Evolutionary conservation across 2,888 invertebrate species (phyloP).

Genomic region (Elegia similella): DNA sequence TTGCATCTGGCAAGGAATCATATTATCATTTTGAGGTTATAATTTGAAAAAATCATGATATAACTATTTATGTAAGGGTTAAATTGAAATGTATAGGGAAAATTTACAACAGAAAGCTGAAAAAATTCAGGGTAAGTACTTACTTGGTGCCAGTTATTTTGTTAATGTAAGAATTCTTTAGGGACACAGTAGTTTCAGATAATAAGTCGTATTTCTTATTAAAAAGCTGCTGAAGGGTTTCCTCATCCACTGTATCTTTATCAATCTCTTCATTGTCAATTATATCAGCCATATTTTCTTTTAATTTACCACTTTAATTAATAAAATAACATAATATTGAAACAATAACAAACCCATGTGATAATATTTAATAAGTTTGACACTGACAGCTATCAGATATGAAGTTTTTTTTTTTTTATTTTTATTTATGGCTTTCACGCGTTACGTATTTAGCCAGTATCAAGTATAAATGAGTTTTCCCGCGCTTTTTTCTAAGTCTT

Average conservation of each 20-base stretch:
- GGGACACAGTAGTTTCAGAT: constrained; percentile 76
- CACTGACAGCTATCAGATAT: background rate
- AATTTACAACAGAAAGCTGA: background rate
- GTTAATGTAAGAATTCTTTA: constrained; percentile 82
- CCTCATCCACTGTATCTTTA: constrained; percentile 52
- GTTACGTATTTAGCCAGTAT: too few species aligned
- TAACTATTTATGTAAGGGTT: too few species aligned
- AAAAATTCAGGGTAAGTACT: constrained; percentile 32
- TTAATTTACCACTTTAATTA: background rate
- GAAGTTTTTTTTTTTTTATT: too few species aligned
- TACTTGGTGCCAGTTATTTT: constrained; percentile 82
- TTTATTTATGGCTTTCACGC: too few species aligned
- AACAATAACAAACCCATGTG: constrained; percentile 7
- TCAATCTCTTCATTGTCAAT: constrained; percentile 64
- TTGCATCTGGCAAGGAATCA: background rate
- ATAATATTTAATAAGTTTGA: background rate
- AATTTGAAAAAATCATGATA: background rate
- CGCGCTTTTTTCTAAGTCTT: too few species aligned
- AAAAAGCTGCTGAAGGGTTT: constrained; percentile 54
- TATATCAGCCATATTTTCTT: constrained; percentile 57
- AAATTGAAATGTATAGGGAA: background rate
- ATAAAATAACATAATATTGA: background rate
- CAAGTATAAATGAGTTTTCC: too few species aligned
- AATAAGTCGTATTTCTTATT: constrained; percentile 54
- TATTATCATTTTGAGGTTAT: constrained; percentile 3